Percentiles rank a stretch among this genome's conserved stretches.
These are phyloP conservation scores for Brachyhypopomus occidentalis DNA, from an alignment of 2,113 vertebrate genomes.

Conservation along the genomic window DNA sequence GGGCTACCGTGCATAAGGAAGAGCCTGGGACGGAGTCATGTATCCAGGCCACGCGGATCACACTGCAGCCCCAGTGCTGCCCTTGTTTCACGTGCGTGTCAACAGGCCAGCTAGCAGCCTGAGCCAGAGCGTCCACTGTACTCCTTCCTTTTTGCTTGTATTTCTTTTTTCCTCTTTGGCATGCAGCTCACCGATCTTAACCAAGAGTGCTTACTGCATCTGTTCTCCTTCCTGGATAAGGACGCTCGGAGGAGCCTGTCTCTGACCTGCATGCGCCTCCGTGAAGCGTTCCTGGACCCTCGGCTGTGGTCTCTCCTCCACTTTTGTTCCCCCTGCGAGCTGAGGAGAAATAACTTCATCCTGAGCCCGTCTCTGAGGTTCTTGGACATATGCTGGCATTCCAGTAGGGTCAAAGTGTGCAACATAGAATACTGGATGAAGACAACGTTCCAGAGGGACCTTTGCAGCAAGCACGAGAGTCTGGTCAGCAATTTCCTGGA, in stretches of 20 bases:
- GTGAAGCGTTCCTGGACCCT: conserved; percentile 83
- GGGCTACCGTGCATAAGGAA: conserved; percentile 56
- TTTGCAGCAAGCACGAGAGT: conserved; percentile 84
- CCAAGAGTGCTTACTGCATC: conserved; percentile 86
- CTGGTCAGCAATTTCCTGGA: conserved; percentile 83
- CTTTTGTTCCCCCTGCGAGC: conserved; percentile 83
- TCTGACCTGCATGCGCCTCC: conserved; percentile 78
- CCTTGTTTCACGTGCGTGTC: conserved; percentile 1
- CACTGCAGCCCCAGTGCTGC: conserved; percentile 61
- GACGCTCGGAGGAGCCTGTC: conserved; percentile 82
- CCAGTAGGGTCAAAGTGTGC: conserved; percentile 89
- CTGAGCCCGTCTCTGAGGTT: conserved; percentile 81
- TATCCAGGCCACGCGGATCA: conserved; percentile 71
- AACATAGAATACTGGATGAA: conserved; percentile 93
- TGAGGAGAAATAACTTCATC: conserved; percentile 85
- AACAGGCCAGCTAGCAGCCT: conserved; percentile 52
- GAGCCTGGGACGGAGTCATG: conserved; percentile 67
- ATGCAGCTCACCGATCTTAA: conserved; percentile 90
- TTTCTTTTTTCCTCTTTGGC: neutral
- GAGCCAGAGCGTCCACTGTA: conserved; percentile 52
- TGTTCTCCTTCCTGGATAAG: conserved; percentile 94
- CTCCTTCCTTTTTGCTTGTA: neutral
- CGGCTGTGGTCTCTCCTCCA: conserved; percentile 82
- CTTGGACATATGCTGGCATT: conserved; percentile 89
- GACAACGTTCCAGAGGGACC: conserved; percentile 83